These are phyloP conservation scores for Nomada flava DNA, from an alignment of 2,888 invertebrate species.

Conservation along the genomic window DNA sequence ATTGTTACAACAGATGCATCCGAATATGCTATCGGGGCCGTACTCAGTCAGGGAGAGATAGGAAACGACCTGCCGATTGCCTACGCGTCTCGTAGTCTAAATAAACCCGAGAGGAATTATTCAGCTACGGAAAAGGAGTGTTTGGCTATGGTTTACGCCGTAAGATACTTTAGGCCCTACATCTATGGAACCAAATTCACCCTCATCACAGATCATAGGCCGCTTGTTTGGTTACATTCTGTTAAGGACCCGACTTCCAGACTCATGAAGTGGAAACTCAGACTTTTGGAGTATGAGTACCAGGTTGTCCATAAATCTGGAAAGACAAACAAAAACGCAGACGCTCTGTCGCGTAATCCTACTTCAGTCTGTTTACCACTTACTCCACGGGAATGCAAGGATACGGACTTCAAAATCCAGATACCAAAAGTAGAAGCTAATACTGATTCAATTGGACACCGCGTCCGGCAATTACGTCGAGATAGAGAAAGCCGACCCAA, in stretches of 20 bases:
- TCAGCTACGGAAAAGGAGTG: background rate
- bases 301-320: too few species aligned
- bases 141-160: constrained; percentile 3
- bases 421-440: too few species aligned
- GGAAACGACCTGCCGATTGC: background rate
- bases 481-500: too few species aligned
- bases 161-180: constrained; percentile 3
- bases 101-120: background rate
- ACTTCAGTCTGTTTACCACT: background rate
- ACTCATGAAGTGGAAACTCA: constrained; percentile 3
- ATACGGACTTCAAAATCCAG: too few species aligned
- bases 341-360: too few species aligned
- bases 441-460: too few species aligned
- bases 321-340: too few species aligned
- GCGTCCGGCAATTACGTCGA: too few species aligned
- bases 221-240: background rate
- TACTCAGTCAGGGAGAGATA: constrained; percentile 3
- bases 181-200: background rate
- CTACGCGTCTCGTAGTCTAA: background rate
- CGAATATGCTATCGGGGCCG: background rate
- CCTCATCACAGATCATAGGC: background rate
- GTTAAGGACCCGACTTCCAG: background rate
- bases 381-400: background rate
- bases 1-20: constrained; percentile 15
- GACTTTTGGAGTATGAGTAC: background rate